These are phyloP conservation scores for Maniola jurtina DNA, from an alignment of 1,140 invertebrate genomes.

Conservation along the genomic window DNA sequence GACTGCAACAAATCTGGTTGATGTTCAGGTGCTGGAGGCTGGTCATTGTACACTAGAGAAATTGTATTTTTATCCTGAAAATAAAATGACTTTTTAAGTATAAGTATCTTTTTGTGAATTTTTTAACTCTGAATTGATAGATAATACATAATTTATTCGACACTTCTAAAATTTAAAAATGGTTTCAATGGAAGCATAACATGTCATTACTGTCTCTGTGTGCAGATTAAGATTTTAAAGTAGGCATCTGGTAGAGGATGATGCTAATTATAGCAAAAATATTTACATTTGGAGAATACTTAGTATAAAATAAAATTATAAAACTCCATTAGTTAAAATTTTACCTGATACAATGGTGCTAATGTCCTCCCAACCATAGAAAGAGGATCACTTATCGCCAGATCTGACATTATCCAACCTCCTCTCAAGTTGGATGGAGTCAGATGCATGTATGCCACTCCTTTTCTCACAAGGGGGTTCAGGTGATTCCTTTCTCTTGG, in stretches of 20 bases:
- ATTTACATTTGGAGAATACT: too few relatives aligned
- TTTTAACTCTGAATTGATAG: too few relatives aligned
- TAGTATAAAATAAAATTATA: neutral
- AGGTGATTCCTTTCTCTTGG: constrained; percentile 82
- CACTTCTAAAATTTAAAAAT: too few relatives aligned
- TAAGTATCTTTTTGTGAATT: neutral
- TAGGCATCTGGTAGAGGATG: too few relatives aligned
- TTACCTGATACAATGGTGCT: constrained; percentile 81
- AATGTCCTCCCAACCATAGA: constrained; percentile 89
- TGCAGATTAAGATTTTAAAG: too few relatives aligned
- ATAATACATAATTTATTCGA: too few relatives aligned
- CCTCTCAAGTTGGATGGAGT: constrained; percentile 80
- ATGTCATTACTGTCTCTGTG: too few relatives aligned
- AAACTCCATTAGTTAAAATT: neutral
- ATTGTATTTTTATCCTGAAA: constrained; percentile 72
- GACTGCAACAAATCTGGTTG: constrained; percentile 62
- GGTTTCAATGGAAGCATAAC: too few relatives aligned
- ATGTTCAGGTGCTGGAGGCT: constrained; percentile 82
- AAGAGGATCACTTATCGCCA: constrained; percentile 82
- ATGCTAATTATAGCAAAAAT: too few relatives aligned
- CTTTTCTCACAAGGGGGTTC: constrained; percentile 80
- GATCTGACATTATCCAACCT: constrained; percentile 85
- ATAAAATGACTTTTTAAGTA: constrained; percentile 16
- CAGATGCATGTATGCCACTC: constrained; percentile 87
- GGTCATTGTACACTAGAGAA: constrained; percentile 91